These are phyloP conservation scores for Amphipoea lucens DNA, from an alignment of 2,888 invertebrate genomes.

Conservation along the genomic window DNA sequence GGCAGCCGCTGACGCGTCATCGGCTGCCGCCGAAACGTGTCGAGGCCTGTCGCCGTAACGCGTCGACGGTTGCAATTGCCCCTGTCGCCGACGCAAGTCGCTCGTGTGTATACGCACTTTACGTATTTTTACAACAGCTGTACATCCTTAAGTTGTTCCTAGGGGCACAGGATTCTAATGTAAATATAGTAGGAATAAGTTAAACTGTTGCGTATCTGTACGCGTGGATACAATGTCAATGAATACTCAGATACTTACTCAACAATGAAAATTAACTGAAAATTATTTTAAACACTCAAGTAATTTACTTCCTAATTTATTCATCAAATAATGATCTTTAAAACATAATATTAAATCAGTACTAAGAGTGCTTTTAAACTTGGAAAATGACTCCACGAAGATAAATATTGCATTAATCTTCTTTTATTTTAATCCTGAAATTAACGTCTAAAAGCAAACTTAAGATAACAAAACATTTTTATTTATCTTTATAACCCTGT, in stretches of 20 bases:
- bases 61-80: too few species aligned
- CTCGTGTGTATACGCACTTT: neutral
- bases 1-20: too few species aligned
- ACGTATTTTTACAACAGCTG: neutral
- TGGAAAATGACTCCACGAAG: neutral
- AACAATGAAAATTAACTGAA: neutral
- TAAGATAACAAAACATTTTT: slow-evolving; percentile 20
- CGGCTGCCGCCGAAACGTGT: too few species aligned
- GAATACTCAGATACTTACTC: neutral
- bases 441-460: slow-evolving; percentile 16
- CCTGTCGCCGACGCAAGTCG: neutral
- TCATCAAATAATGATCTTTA: slow-evolving; percentile 29
- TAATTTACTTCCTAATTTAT: slow-evolving; percentile 45
- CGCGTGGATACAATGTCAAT: neutral
- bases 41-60: too few species aligned
- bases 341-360: slow-evolving; percentile 28
- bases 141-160: neutral
- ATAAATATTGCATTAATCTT: neutral
- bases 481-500: slow-evolving; percentile 46
- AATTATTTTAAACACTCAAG: neutral
- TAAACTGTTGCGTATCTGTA: neutral
- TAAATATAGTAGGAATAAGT: slow-evolving; percentile 7
- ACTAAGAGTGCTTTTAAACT: slow-evolving; percentile 26
- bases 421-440: slow-evolving; percentile 13
- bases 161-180: neutral